Conservation (phyloP, 2,797 vertebrate genomes). For the Hoplostethus atlanticus region DNA sequence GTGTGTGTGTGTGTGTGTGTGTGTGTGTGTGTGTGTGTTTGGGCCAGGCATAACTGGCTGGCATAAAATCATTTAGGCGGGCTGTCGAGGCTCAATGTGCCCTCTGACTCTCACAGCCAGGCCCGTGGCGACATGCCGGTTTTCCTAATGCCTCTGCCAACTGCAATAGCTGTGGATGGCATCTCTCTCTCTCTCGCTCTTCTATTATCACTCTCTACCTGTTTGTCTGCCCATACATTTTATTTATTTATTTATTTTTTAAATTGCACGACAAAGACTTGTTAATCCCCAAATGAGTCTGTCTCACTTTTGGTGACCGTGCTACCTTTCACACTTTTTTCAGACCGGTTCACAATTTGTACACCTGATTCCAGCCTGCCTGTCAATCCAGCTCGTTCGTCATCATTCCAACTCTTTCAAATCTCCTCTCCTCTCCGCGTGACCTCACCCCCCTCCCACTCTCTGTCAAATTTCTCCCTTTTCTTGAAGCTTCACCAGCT, state of each 20-base stretch:
- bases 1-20: slow-evolving; percentile 10
- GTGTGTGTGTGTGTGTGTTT: not conserved
- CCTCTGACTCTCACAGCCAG: slow-evolving; percentile 55
- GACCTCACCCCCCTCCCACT: not conserved
- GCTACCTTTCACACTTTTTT: not conserved
- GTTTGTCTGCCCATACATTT: not conserved
- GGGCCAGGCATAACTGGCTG: slow-evolving; percentile 52
- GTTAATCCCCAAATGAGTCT: no score
- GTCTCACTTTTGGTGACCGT: not conserved
- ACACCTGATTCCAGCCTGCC: not conserved
- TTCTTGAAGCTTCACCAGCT: not conserved
- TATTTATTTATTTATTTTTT: no score
- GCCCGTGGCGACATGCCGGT: slow-evolving; percentile 37
- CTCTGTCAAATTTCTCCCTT: not conserved
- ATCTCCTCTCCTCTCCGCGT: not conserved
- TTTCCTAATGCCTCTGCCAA: slow-evolving; percentile 43
- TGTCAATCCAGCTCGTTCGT: not conserved
- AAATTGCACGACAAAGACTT: no score
- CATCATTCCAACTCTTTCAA: not conserved
- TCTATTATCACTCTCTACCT: not conserved
- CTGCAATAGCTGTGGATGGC: slow-evolving; percentile 32
- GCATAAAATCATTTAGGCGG: slow-evolving; percentile 59
- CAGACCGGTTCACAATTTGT: not conserved
- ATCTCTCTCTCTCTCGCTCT: slow-evolving; percentile 16
- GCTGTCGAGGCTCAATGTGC: slow-evolving; percentile 41